These are phyloP conservation scores for Helicorthomorpha holstii DNA, from an alignment of 1,140 invertebrate genomes.

Conservation along the genomic window DNA sequence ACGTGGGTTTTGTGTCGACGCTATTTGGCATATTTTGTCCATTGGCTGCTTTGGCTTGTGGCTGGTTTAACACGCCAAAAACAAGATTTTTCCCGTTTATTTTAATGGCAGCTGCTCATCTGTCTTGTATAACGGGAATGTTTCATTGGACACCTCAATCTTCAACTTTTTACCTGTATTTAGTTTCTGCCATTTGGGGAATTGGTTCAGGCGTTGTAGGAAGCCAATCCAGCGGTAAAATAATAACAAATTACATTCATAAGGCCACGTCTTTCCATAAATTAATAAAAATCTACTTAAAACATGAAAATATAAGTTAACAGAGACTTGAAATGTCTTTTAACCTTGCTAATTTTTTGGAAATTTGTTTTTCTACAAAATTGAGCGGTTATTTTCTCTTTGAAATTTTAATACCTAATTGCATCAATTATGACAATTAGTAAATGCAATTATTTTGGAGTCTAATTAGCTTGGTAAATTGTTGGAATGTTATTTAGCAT, in stretches of 20 bases:
- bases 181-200: background rate
- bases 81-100: background rate
- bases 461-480: too few species aligned
- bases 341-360: too few species aligned
- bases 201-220: background rate
- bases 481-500: too few species aligned
- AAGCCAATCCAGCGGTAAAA: background rate
- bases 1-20: slow-evolving; percentile 88
- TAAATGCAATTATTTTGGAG: too few species aligned
- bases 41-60: slow-evolving; percentile 72
- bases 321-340: too few species aligned
- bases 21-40: slow-evolving; percentile 85
- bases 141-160: background rate
- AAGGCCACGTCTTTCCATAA: too few species aligned
- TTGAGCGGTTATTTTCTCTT: too few species aligned
- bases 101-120: background rate
- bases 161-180: background rate
- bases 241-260: background rate
- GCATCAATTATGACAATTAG: too few species aligned
- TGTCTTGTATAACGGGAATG: background rate
- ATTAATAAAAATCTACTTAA: too few species aligned
- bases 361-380: too few species aligned
- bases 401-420: too few species aligned
- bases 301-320: too few species aligned
- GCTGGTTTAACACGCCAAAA: slow-evolving; percentile 19